Evolutionary conservation across 2,888 invertebrate species (phyloP).

Genomic region (Loripinus fragilis): DNA sequence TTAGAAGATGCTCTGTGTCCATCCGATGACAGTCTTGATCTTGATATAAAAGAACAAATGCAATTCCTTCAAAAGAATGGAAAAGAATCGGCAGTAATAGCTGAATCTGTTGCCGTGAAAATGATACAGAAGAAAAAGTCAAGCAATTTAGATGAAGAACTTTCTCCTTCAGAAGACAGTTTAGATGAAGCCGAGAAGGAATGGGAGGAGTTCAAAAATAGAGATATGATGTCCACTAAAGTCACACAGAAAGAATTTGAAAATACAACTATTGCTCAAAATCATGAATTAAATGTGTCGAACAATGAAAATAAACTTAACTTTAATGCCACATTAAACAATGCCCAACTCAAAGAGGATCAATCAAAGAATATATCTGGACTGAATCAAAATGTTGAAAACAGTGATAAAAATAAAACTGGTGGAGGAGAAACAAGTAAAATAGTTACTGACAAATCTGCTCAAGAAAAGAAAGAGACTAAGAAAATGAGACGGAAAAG

Average conservation of each 20-base stretch:
- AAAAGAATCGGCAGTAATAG: not conserved
- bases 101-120: not conserved
- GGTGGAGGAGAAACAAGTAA: too few species aligned
- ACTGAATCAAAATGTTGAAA: not conserved
- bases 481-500: conserved; percentile 19
- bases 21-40: conserved; percentile 48
- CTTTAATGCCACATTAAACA: not conserved
- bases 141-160: conserved; percentile 45
- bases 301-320: not conserved
- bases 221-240: not conserved
- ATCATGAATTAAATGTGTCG: not conserved
- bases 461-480: conserved; percentile 4
- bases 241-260: not conserved
- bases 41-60: conserved; percentile 6
- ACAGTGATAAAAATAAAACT: not conserved
- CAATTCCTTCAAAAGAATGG: conserved; percentile 15
- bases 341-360: not conserved
- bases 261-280: not conserved
- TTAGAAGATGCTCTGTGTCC: conserved; percentile 45
- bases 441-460: not conserved
- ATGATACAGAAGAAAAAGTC: conserved; percentile 34
- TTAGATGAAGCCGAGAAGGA: conserved; percentile 33
- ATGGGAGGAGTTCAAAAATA: conserved; percentile 30
- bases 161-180: conserved; percentile 52
- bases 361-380: not conserved